Evolutionary conservation across 1,140 invertebrate genomes (phyloP), one percentile per base, ranked within the genome.

Genomic region (Lasaia peninsularis): DNA sequence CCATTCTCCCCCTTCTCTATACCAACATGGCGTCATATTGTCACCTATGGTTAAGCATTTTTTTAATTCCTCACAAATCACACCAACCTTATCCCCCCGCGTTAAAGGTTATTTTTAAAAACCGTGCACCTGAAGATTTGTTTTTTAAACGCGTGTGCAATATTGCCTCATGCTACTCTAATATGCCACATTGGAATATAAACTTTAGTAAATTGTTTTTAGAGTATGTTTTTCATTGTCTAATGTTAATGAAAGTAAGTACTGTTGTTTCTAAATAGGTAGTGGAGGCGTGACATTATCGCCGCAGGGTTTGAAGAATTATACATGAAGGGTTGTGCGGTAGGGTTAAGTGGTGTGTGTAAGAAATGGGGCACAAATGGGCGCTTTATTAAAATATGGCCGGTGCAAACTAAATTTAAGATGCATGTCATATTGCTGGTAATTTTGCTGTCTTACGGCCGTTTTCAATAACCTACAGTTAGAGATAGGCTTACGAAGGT

Each of bases 21-120:
- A 81, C 75, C 81, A 87, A 87, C 74, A 87, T 87, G 84, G 84
- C 84, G 81, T 80, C 78, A 74, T 67, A 75, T 87, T 87, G 81
- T 87, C 84, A 87, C 81, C 82, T 87, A 77, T 56, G 69, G 69
- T 76, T 65, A 55, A 62, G 62, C 72, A 73, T 73, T 67, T 67
- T 73, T 76, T 60, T 69, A 55, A 65, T 65, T 53, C 54, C 10
- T 40, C 18, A 12, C 34, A 35, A 35, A 63, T 40, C 49, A 62
- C 51, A 34, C 60, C 12, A 62, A 72, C 71, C 52, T 65, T 82
- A 75, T 35, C 21, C 0, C 52, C 9, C 60, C n/a, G 69, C 0
- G 21, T 65, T 69, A 69, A 64, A 62, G 57, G 9, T 52, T 14
- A 60, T 16, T 53, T 37, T 67, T 24, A 49, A 56, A 33, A 40